phyloP scores from a whole-genome alignment of 2,113 vertebrate genomes.

The Mormoops blainvillei region DNA sequence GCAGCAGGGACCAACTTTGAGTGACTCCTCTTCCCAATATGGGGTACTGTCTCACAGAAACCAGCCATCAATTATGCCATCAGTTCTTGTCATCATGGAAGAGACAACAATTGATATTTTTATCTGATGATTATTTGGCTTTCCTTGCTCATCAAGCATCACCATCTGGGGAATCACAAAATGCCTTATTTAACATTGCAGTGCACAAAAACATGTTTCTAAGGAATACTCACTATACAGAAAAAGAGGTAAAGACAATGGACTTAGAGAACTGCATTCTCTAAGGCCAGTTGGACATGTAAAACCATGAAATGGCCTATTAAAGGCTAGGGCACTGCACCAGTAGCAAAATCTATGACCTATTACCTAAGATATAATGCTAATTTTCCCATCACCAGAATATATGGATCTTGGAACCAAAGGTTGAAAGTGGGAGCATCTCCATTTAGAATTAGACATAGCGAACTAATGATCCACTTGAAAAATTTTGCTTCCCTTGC shows the following conservation, averaged over 20 bases:
- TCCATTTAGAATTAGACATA: neutral
- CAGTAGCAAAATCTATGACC: neutral
- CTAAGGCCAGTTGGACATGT: neutral
- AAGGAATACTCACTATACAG: neutral
- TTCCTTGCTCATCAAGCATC: neutral
- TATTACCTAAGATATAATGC: neutral
- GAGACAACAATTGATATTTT: neutral
- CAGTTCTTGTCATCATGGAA: neutral
- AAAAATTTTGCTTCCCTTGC: neutral
- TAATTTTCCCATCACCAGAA: neutral
- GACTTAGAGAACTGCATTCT: neutral
- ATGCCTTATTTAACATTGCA: neutral
- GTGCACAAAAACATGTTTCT: neutral
- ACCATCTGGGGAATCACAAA: neutral
- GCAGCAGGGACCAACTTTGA: neutral
- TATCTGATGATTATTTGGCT: neutral
- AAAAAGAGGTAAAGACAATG: neutral
- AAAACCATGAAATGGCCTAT: neutral
- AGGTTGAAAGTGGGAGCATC: neutral
- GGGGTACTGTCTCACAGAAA: neutral
- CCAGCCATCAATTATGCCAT: neutral
- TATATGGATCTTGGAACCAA: neutral
- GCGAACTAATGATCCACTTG: neutral
- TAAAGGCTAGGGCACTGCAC: neutral
- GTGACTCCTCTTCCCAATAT: neutral